phyloP scores from a whole-genome alignment of 2,113 vertebrate species.

The Collichthys lucidus region DNA sequence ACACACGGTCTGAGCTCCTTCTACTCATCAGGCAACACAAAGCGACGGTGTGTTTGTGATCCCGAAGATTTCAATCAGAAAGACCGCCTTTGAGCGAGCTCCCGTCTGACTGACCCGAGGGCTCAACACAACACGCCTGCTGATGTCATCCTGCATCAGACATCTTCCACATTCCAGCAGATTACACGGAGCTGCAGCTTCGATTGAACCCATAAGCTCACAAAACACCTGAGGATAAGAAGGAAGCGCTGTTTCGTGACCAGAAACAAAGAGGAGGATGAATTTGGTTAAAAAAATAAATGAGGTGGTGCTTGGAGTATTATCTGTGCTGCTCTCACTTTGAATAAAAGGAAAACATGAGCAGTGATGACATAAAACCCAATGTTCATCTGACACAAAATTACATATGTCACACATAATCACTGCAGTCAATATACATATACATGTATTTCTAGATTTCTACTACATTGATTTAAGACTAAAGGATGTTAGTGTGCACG shows the following conservation, averaged over 20 bases:
- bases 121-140: neutral
- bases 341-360: neutral
- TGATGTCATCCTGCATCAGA: constrained; percentile 38
- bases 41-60: constrained; percentile 2
- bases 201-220: neutral
- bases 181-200: constrained; percentile 4
- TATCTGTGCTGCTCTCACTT: neutral
- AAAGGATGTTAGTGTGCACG: no score
- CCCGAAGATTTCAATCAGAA: constrained; percentile 1
- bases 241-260: neutral
- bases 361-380: neutral
- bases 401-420: no score
- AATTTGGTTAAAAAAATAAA: neutral
- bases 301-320: neutral
- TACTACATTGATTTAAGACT: no score
- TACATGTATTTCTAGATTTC: no score
- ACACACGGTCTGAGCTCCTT: neutral
- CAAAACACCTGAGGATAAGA: neutral
- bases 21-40: neutral
- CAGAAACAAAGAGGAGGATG: neutral
- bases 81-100: neutral
- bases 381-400: neutral
- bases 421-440: no score
- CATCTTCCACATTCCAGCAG: constrained; percentile 34
- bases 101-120: constrained; percentile 11